phyloP scores from a whole-genome alignment of 2,888 invertebrate genomes.

The Drosophila gaucha region DNA sequence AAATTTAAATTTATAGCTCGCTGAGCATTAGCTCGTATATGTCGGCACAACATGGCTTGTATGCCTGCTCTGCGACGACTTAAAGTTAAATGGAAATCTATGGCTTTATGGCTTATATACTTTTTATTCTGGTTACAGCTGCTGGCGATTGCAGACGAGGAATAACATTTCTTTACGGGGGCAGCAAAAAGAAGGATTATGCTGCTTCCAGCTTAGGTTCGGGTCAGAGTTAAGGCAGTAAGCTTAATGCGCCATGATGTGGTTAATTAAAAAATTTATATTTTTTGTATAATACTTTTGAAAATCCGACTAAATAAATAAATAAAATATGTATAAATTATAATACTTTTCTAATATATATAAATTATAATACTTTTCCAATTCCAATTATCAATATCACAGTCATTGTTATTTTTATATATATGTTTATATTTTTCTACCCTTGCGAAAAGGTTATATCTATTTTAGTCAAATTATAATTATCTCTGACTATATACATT shows the following conservation, averaged over 20 bases:
- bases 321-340: too few species aligned
- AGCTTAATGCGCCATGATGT: not conserved
- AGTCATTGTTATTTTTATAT: not conserved
- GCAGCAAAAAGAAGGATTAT: constrained; percentile 20
- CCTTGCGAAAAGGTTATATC: too few species aligned
- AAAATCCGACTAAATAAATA: too few species aligned
- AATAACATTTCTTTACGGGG: constrained; percentile 5
- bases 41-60: constrained; percentile 31
- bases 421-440: too few species aligned
- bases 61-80: constrained; percentile 55
- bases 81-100: constrained; percentile 75
- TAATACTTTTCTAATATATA: too few species aligned
- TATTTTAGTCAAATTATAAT: too few species aligned
- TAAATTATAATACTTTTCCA: too few species aligned
- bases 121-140: constrained; percentile 14
- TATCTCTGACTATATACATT: too few species aligned
- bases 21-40: constrained; percentile 60
- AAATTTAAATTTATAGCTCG: constrained; percentile 75
- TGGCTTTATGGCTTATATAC: constrained; percentile 66
- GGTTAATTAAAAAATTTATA: not conserved
- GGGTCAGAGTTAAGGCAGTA: not conserved
- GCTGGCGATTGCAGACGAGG: constrained; percentile 4
- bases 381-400: not conserved
- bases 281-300: not conserved
- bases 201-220: not conserved